A percentile compares a stretch with the other conserved stretches of the same genome.
Evolutionary conservation across 2,797 vertebrate genomes (phyloP).

Genomic region (Hypotaenidia philippensis): DNA sequence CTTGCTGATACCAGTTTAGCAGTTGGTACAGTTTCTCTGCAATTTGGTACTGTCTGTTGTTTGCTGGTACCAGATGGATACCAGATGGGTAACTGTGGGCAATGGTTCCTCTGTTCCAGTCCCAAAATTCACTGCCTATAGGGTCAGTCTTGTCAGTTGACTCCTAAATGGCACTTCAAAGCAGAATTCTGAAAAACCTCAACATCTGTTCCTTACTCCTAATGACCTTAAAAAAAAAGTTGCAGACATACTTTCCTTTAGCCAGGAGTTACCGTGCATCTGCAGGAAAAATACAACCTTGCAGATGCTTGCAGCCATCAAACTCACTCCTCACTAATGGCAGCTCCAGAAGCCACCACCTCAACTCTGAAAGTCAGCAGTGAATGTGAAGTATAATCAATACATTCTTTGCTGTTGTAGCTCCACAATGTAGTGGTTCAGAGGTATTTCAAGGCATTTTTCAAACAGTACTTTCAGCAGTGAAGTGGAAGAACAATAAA

Average conservation of each 20-base stretch:
- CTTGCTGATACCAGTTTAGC: constrained; percentile 75
- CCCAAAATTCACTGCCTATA: constrained; percentile 71
- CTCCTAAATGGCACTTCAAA: constrained; percentile 80
- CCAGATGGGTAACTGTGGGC: constrained; percentile 83
- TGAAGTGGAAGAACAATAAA: constrained; percentile 34
- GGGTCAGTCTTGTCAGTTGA: constrained; percentile 78
- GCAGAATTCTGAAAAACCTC: constrained; percentile 70
- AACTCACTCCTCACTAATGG: constrained; percentile 60
- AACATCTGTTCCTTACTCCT: constrained; percentile 79
- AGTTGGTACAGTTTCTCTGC: constrained; percentile 77
- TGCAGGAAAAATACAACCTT: constrained; percentile 49
- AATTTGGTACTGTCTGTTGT: constrained; percentile 82
- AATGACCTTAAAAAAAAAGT: constrained; percentile 69
- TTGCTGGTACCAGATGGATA: constrained; percentile 82
- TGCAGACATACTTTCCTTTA: constrained; percentile 62
- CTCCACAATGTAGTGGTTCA: not conserved
- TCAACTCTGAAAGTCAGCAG: constrained; percentile 32
- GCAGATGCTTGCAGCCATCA: constrained; percentile 60
- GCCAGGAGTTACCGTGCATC: constrained; percentile 67
- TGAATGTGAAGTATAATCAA: constrained; percentile 70
- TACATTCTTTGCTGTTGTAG: constrained; percentile 36
- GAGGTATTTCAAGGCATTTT: constrained; percentile 39
- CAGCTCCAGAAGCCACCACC: constrained; percentile 62
- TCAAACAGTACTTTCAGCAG: constrained; percentile 27
- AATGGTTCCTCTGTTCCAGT: constrained; percentile 69